Conservation (phyloP, 2,888 invertebrate genomes). For the Cheilosia grossa region DNA sequence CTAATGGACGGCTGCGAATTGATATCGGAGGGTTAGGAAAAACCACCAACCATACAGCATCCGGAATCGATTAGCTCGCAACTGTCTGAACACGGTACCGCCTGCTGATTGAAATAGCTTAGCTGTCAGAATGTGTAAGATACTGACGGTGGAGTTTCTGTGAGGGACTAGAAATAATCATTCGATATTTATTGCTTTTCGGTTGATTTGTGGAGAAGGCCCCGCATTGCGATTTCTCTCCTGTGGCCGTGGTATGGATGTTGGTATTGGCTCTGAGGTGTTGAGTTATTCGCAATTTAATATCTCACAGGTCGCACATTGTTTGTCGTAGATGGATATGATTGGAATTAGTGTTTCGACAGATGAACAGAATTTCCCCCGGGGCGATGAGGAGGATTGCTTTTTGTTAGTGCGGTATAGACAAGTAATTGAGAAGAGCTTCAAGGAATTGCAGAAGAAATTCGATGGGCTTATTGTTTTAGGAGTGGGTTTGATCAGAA, state of each 20-base stretch:
- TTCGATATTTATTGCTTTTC: constrained; percentile 47
- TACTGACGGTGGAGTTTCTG: constrained; percentile 5
- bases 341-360: constrained; percentile 1
- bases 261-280: constrained; percentile 4
- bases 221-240: neutral
- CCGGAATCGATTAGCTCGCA: constrained; percentile 45
- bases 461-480: too few relatives aligned
- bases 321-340: neutral
- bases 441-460: too few relatives aligned
- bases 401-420: neutral
- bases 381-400: neutral
- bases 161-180: constrained; percentile 25
- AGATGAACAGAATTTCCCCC: constrained; percentile 15
- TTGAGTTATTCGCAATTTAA: constrained; percentile 39
- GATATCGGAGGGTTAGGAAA: neutral
- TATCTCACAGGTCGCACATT: neutral
- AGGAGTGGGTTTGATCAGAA: too few relatives aligned
- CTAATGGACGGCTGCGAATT: neutral
- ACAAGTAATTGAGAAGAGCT: neutral
- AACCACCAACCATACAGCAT: neutral
- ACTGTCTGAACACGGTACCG: constrained; percentile 10
- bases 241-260: neutral
- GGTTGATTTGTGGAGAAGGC: constrained; percentile 15
- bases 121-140: constrained; percentile 29
- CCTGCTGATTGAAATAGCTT: constrained; percentile 41